Conservation (phyloP, 2,888 invertebrate species). For the Epinotia bilunana region DNA sequence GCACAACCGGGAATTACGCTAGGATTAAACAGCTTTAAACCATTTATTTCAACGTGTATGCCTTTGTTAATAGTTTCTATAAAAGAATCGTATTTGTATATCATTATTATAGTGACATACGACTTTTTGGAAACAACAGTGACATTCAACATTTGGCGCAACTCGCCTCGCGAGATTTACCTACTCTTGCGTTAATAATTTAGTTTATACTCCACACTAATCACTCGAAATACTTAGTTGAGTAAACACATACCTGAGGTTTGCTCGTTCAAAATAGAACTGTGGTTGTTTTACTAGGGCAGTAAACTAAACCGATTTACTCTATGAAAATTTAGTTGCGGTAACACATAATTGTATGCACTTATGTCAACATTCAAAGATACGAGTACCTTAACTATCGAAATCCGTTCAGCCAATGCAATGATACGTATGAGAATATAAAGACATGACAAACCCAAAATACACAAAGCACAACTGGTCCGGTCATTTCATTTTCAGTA, state of each 20-base stretch:
- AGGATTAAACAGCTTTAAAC: not conserved
- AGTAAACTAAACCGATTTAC: no score
- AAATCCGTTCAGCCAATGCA: no score
- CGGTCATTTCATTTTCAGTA: no score
- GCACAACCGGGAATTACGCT: no score
- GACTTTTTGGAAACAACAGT: not conserved
- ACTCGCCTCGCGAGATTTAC: not conserved
- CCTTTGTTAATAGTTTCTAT: not conserved
- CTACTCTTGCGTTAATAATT: not conserved
- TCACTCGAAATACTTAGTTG: slow-evolving; percentile 19
- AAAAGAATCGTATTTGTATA: not conserved
- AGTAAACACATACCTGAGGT: not conserved
- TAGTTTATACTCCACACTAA: slow-evolving; percentile 8
- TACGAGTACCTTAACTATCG: no score
- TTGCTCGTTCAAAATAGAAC: not conserved
- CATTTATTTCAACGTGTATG: not conserved
- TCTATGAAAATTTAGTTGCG: no score
- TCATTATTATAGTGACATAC: not conserved
- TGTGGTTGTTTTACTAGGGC: not conserved
- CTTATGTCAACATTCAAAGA: no score
- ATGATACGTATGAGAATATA: no score
- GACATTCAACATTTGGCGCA: not conserved
- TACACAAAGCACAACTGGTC: no score
- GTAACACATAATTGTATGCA: no score
- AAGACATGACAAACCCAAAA: no score